phyloP scores from a whole-genome alignment of 2,888 invertebrate genomes.

The Petrolisthes cinctipes region DNA sequence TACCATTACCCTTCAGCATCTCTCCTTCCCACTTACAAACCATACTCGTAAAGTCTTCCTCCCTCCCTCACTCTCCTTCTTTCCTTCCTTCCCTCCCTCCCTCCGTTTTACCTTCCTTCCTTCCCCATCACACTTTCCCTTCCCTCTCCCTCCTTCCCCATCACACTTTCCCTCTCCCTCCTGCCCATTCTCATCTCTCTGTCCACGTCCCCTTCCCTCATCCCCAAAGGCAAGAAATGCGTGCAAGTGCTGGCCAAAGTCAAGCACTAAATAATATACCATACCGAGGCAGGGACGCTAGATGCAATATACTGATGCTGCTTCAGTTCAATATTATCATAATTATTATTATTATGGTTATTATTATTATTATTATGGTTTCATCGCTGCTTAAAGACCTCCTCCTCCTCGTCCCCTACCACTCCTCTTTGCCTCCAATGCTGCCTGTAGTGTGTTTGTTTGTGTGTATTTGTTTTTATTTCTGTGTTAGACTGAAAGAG shows the following conservation, averaged over 20 bases:
- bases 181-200: neutral
- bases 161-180: neutral
- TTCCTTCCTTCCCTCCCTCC: neutral
- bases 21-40: neutral
- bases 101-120: neutral
- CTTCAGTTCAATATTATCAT: slow-evolving; percentile 23
- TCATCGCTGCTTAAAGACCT: slow-evolving; percentile 8
- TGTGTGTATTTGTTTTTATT: neutral
- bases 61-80: no score
- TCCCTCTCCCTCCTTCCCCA: neutral
- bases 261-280: slow-evolving; percentile 14
- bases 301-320: slow-evolving; percentile 47
- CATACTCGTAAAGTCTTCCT: no score
- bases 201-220: neutral
- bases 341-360: slow-evolving; percentile 21
- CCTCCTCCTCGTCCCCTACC: slow-evolving; percentile 12
- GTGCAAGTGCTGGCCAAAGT: slow-evolving; percentile 21
- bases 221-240: neutral
- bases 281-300: slow-evolving; percentile 42
- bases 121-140: neutral
- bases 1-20: neutral
- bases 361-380: slow-evolving; percentile 9
- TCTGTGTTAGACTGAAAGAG: neutral
- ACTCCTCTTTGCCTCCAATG: neutral
- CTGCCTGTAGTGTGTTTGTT: neutral